Percentiles rank a stretch among this genome's conserved stretches.
These are phyloP conservation scores for Vespertilio murinus DNA, from an alignment of 2,797 vertebrate species.

Conservation along the genomic window DNA sequence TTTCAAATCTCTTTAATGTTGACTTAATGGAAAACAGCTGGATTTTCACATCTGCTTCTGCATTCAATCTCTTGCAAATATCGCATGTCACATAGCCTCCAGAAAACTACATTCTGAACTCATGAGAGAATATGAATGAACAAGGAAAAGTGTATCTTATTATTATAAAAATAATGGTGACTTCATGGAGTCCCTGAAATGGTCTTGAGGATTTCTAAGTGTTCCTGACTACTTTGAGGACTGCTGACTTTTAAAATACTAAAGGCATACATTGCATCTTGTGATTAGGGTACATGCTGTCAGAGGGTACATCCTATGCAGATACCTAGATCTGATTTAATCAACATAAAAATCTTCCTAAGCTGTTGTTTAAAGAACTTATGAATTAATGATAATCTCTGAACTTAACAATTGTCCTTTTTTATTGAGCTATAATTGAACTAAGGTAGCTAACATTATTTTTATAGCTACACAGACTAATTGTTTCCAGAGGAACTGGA, in stretches of 20 bases:
- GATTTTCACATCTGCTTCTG: conserved; percentile 62
- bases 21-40: conserved; percentile 69
- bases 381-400: neutral
- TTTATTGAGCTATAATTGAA: neutral
- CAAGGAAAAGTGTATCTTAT: conserved; percentile 26
- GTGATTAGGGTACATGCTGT: neutral
- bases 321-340: neutral
- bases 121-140: conserved; percentile 43
- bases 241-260: neutral
- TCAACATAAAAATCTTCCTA: neutral
- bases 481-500: neutral
- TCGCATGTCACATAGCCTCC: neutral
- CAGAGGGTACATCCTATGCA: neutral
- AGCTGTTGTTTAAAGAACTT: neutral
- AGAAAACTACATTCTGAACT: conserved; percentile 58
- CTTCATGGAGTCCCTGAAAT: neutral
- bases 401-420: neutral
- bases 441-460: neutral
- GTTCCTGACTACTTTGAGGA: neutral
- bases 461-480: neutral
- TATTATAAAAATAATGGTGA: conserved; percentile 37
- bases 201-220: neutral
- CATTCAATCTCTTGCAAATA: conserved; percentile 39
- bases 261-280: neutral
- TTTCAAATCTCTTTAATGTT: conserved; percentile 55